Evolutionary conservation across 2,888 invertebrate genomes (phyloP), one percentile per base, ranked within the genome.

Genomic region (Drosophila imparisetae): DNA sequence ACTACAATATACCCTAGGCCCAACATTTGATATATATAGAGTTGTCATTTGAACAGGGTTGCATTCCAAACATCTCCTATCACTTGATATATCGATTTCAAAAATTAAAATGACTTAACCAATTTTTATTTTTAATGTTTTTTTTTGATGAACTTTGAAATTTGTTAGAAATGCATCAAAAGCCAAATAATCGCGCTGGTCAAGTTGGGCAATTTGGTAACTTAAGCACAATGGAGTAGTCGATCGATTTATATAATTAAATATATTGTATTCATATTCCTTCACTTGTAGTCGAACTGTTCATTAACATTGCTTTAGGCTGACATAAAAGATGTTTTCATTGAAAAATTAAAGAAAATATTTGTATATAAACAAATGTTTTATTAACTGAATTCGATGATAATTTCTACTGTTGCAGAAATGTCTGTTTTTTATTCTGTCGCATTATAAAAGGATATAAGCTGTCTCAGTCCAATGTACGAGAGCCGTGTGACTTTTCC

Each of bases 401-500:
- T 27, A 24, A 24, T 15, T 24, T 24, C 24, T 8, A 34, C 13
- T 29, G 27, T 18, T 30, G 32, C 29, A 34, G 15, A 52, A 32
- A 29, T 18, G 7, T 30, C 11, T 7, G 21, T 52, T 13, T 52
- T 7, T 30, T 21, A 32, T 50, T n/a, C 52, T n/a, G 50, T 21
- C n/a, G 18, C 11, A 30, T 30, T 53, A 11, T 21, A 4, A 21
- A 15, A 24, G 54, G 11, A 34, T 10, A 38, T 38, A 24, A 24
- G 45, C 54, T 38, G 24, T n/a, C 13, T n/a, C 4, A n/a, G 40
- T 40, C 29, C n/a, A 27, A 29, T 27, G 11, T 24, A 6, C 32
- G 49, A 50, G n/a, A 59, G 6, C 27, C 50, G 59, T 60, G 34
- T 27, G 50, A 60, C 50, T 50, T 49, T 60, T 60, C 3, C 29